Evolutionary conservation across 2,797 vertebrate genomes (phyloP), one percentile per base, ranked within the genome.

Genomic region (Falco naumanni): DNA sequence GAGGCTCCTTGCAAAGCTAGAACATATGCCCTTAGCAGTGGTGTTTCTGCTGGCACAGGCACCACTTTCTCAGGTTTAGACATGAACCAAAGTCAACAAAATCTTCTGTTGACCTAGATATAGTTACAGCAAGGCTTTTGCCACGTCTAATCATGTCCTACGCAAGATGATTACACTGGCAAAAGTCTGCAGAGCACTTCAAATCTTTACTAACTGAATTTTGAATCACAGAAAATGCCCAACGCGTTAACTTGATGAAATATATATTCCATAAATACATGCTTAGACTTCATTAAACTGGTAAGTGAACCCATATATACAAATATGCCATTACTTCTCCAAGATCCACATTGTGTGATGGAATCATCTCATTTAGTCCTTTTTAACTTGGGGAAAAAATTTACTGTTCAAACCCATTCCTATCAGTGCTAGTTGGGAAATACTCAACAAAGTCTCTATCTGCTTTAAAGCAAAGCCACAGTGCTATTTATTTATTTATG

Each of bases 71-170:
- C 66, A 79, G 43, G 59, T 82, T 92, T 61, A 72, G 59, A 56
- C 13, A 41, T 9, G 53, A 93, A 78, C 21, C 72, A 81, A 89
- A 81, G 77, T 75, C 85, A 96, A 86, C n/a, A 88, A 78, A 93
- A 57, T 16, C 22, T 86, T 88, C 80, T 43, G 18, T 50, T 78
- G 72, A 68, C 69, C 37, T 57, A 90, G 61, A 57, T 54, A 53
- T 0, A 81, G 33, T 84, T 65, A 18, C 61, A 91, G 57, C 61
- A 65, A 70, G 5, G 22, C 29, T 95, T 93, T 61, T 74, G 41
- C 66, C 76, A 74, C 0, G 0, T 79, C 54, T 72, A 60, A 83
- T 74, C 1, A 0, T n/a, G 45, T 60, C 19, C 64, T 60, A 4
- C 0, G 0, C 41, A 54, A 45, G 51, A 53, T 16, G 21, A 51